Conservation (phyloP, 2,113 vertebrate species). For the Pagrus major region DNA sequence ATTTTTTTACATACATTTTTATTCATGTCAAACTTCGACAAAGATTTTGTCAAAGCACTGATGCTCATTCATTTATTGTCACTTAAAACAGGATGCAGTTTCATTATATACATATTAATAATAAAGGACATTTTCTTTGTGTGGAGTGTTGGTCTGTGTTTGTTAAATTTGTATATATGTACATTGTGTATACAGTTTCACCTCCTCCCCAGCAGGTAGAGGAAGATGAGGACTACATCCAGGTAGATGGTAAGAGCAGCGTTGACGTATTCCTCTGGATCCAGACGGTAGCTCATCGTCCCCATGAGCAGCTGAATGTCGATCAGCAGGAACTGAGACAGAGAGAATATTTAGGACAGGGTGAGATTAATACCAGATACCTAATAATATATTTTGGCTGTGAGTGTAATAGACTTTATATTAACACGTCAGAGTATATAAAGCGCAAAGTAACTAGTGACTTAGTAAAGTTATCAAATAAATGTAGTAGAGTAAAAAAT, state of each 20-base stretch:
- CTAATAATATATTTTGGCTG: neutral
- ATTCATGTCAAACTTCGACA: constrained; percentile 12
- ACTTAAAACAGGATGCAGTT: neutral
- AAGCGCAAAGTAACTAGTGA: no score
- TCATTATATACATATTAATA: neutral
- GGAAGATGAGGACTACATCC: constrained; percentile 83
- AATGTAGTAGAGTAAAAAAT: no score
- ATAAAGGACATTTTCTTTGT: constrained; percentile 39
- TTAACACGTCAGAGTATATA: no score
- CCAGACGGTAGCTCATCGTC: constrained; percentile 57
- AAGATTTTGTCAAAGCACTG: constrained; percentile 3
- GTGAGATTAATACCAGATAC: neutral
- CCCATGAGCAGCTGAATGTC: constrained; percentile 83
- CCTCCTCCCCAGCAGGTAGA: constrained; percentile 78
- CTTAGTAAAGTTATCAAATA: no score
- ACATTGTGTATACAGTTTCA: constrained; percentile 32
- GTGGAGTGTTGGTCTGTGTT: neutral
- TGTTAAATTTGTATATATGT: neutral
- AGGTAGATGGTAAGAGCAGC: constrained; percentile 82
- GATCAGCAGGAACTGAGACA: constrained; percentile 77
- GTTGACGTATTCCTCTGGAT: constrained; percentile 83
- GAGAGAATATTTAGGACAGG: neutral
- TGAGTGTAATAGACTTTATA: no score
- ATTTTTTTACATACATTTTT: neutral
- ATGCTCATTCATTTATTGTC: neutral